These are phyloP conservation scores for Macaca nemestrina DNA, from an alignment of 2,113 vertebrate species.

Conservation along the genomic window DNA sequence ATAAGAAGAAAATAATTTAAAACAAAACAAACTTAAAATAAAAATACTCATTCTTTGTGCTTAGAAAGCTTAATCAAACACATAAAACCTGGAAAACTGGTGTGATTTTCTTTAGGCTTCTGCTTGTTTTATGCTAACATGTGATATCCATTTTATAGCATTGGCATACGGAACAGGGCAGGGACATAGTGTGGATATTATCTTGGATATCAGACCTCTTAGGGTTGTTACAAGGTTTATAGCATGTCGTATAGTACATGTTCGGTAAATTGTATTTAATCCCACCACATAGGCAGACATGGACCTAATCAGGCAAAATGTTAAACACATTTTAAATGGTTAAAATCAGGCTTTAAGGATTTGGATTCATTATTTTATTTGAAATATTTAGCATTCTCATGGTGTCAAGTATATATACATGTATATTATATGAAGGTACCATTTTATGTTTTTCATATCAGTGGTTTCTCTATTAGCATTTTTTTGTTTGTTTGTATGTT, in stretches of 20 bases:
- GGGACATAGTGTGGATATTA: no score
- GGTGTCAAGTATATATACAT: neutral
- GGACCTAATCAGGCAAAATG: neutral
- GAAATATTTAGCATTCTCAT: neutral
- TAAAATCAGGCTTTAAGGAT: neutral
- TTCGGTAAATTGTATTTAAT: neutral
- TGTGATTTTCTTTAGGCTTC: neutral
- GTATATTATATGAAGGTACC: neutral
- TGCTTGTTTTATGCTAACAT: neutral
- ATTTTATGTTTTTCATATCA: neutral
- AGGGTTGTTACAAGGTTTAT: neutral
- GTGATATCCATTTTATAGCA: neutral
- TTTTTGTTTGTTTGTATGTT: no score
- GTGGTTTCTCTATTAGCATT: neutral
- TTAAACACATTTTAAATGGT: neutral
- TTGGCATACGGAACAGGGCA: neutral
- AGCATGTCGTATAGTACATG: neutral
- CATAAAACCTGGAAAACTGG: neutral
- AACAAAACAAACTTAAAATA: neutral
- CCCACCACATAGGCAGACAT: neutral
- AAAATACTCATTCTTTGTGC: neutral
- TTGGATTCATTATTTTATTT: slow-evolving; percentile 4
- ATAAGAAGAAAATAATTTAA: neutral
- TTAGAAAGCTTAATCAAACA: neutral
- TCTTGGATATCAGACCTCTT: neutral